A percentile compares a stretch with the other conserved stretches of the same genome.
Conservation (phyloP, 30 jellyfish, hydroid and myxozoan genomes). For the Aurelia sp. region DNA sequence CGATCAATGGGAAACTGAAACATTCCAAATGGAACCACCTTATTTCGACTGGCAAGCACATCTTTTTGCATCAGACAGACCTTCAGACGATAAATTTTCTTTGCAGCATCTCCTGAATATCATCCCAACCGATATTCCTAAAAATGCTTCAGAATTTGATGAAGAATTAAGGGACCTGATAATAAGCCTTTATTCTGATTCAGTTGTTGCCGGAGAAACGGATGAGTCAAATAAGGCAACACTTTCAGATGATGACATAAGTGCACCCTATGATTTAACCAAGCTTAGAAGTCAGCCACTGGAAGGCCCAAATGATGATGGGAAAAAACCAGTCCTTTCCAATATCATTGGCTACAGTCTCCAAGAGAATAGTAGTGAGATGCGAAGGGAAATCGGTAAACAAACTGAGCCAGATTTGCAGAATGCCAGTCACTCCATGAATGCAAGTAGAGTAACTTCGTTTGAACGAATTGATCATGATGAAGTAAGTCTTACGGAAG, state of each 20-base stretch:
- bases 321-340: too few relatives aligned
- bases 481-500: background rate
- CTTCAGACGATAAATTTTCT: slow-evolving; percentile 14
- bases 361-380: too few relatives aligned
- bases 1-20: too few relatives aligned
- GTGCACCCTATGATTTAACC: too few relatives aligned
- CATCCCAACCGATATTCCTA: slow-evolving; percentile 70
- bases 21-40: slow-evolving; percentile 20
- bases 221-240: background rate
- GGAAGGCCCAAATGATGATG: too few relatives aligned
- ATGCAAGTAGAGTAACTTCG: background rate
- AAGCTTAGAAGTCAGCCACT: too few relatives aligned
- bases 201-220: background rate
- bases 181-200: slow-evolving; percentile 49
- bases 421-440: background rate
- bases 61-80: slow-evolving; percentile 13
- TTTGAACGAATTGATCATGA: background rate
- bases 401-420: background rate
- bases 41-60: slow-evolving; percentile 53
- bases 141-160: slow-evolving; percentile 64
- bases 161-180: slow-evolving; percentile 57
- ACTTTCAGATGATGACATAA: too few relatives aligned
- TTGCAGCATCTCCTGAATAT: slow-evolving; percentile 31
- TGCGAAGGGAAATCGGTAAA: background rate
- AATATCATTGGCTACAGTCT: too few relatives aligned